phyloP scores from a whole-genome alignment of 1,140 invertebrate genomes.

The Danaus melanippus region DNA sequence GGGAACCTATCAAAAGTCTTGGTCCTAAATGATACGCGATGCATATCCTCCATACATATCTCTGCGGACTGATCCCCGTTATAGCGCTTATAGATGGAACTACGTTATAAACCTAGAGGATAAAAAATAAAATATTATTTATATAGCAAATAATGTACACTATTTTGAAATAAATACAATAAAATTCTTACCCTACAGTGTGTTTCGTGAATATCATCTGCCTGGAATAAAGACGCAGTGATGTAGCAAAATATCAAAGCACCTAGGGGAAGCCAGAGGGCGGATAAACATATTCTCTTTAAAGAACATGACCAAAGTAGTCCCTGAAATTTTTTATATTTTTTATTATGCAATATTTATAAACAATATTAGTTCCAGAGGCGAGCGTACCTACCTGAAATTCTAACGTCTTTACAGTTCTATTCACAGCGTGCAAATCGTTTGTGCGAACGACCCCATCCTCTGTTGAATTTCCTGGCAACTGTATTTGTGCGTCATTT shows the following conservation, averaged over 20 bases:
- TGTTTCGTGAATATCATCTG: conserved; percentile 93
- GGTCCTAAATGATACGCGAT: conserved; percentile 92
- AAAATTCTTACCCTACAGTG: conserved; percentile 85
- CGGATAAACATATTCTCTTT: conserved; percentile 82
- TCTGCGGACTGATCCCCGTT: conserved; percentile 91
- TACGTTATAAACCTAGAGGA: conserved; percentile 87
- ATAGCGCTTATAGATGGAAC: conserved; percentile 94
- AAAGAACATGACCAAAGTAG: conserved; percentile 70
- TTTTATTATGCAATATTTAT: conserved; percentile 3
- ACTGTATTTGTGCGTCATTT: conserved; percentile 65
- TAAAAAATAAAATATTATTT: conserved; percentile 5
- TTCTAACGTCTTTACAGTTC: conserved; percentile 46
- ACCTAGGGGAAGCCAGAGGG: conserved; percentile 84
- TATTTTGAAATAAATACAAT: background rate
- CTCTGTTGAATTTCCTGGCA: conserved; percentile 45
- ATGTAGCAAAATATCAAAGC: conserved; percentile 89
- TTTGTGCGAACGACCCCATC: conserved; percentile 42
- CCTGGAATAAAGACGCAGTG: conserved; percentile 89
- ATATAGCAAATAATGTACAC: too few species aligned
- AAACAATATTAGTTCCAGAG: too few species aligned
- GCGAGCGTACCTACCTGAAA: conserved; percentile 51
- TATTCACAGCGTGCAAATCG: conserved; percentile 37
- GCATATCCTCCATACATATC: conserved; percentile 93
- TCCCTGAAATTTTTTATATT: conserved; percentile 36
- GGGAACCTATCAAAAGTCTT: conserved; percentile 86